Percentiles rank a stretch among this genome's conserved stretches.
Evolutionary conservation across 2,113 vertebrate species (phyloP).

Genomic region (Halcyon malimbica): DNA sequence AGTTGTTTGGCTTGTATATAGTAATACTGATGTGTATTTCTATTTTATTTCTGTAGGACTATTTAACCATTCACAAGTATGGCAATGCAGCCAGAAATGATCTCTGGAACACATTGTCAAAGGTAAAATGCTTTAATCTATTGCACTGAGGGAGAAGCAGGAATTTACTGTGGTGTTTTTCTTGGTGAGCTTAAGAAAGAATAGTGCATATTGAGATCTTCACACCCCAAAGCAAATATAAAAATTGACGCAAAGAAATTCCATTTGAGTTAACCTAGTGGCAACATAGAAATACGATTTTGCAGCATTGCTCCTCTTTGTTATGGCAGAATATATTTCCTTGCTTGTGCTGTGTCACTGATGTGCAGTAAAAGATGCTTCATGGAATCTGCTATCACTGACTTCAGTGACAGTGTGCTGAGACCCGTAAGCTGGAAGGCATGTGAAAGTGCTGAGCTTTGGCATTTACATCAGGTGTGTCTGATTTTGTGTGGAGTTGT

Average conservation of each 20-base stretch:
- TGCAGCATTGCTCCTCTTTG: neutral
- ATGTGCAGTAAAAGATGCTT: neutral
- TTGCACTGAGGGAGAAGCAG: neutral
- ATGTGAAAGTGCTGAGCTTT: neutral
- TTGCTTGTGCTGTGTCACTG: neutral
- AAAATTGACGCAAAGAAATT: slow-evolving; percentile 2
- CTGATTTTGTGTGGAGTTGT: neutral
- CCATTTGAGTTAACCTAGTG: neutral
- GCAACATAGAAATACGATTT: neutral
- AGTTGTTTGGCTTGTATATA: slow-evolving; percentile 47
- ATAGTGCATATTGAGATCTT: neutral
- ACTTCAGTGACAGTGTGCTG: neutral
- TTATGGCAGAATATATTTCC: neutral
- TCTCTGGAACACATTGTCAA: slow-evolving; percentile 91
- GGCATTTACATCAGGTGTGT: neutral
- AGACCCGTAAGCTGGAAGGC: neutral
- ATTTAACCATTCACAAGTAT: slow-evolving; percentile 93
- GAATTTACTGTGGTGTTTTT: neutral
- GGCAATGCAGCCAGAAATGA: slow-evolving; percentile 92
- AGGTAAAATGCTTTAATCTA: slow-evolving; percentile 79
- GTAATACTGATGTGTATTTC: slow-evolving; percentile 64
- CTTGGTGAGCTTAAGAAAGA: neutral
- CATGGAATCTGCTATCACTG: neutral
- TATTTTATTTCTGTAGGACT: slow-evolving; percentile 83
- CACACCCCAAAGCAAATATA: neutral